These are phyloP conservation scores for Chaenogobius annularis DNA, from an alignment of 2,113 vertebrate species.

Conservation along the genomic window DNA sequence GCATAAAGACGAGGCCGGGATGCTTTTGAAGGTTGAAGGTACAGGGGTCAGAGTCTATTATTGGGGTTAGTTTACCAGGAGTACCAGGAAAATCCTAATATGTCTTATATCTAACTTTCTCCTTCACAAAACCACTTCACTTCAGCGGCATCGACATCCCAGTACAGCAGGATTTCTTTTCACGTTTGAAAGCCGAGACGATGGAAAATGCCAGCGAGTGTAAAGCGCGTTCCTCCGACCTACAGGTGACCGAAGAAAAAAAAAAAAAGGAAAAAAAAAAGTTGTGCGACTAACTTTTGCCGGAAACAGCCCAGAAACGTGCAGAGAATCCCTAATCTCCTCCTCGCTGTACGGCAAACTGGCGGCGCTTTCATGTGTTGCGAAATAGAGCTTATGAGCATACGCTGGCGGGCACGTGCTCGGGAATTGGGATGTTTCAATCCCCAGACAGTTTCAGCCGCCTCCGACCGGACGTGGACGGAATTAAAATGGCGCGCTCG, in stretches of 20 bases:
- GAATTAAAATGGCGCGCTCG: constrained; percentile 42
- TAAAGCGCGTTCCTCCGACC: constrained; percentile 39
- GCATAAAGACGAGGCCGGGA: too few relatives aligned
- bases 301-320: constrained; percentile 26
- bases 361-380: constrained; percentile 52
- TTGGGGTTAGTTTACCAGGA: too few relatives aligned
- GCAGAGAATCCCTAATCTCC: constrained; percentile 35
- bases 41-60: too few relatives aligned
- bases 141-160: constrained; percentile 10
- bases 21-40: too few relatives aligned
- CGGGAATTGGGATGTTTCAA: constrained; percentile 56
- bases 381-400: constrained; percentile 43
- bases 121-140: background rate
- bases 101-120: too few relatives aligned
- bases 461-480: constrained; percentile 44
- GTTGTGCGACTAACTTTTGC: constrained; percentile 20
- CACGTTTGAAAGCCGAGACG: constrained; percentile 25
- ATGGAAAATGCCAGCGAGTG: too few relatives aligned
- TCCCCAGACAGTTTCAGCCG: constrained; percentile 36
- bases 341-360: constrained; percentile 27
- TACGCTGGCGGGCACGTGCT: constrained; percentile 38
- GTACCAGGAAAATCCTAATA: too few relatives aligned
- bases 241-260: constrained; percentile 31
- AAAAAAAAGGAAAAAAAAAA: too few relatives aligned
- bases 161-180: constrained; percentile 8